Evolutionary conservation across 2,888 invertebrate species (phyloP).

Genomic region (Ochropleura plecta): DNA sequence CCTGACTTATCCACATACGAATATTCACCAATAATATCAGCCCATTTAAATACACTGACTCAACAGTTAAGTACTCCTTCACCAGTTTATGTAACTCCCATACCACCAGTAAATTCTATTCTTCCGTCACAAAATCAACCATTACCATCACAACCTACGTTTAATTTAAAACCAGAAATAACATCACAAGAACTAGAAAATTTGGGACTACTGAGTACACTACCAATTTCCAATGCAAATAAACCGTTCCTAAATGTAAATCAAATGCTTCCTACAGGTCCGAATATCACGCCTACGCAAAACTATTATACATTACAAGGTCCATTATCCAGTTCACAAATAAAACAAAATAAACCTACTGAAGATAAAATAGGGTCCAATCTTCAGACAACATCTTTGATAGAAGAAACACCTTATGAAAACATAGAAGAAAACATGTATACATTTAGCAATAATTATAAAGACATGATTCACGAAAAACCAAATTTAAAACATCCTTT

Average conservation of each 20-base stretch:
- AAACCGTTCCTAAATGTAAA: background rate
- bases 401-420: background rate
- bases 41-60: background rate
- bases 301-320: background rate
- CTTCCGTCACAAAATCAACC: background rate
- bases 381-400: background rate
- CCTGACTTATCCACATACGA: background rate
- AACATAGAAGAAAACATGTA: background rate
- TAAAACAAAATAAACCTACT: conserved; percentile 7
- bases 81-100: background rate
- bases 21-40: background rate
- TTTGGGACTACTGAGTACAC: background rate
- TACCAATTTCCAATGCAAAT: background rate
- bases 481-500: background rate
- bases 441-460: background rate
- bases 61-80: background rate
- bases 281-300: background rate
- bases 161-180: background rate
- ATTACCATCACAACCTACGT: background rate
- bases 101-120: background rate
- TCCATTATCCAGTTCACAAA: background rate
- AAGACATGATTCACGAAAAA: conserved; percentile 1
- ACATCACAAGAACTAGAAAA: background rate
- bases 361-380: background rate
- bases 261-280: background rate